Evolutionary conservation across 2,797 vertebrate species (phyloP).

Genomic region (Aldrovandia affinis): DNA sequence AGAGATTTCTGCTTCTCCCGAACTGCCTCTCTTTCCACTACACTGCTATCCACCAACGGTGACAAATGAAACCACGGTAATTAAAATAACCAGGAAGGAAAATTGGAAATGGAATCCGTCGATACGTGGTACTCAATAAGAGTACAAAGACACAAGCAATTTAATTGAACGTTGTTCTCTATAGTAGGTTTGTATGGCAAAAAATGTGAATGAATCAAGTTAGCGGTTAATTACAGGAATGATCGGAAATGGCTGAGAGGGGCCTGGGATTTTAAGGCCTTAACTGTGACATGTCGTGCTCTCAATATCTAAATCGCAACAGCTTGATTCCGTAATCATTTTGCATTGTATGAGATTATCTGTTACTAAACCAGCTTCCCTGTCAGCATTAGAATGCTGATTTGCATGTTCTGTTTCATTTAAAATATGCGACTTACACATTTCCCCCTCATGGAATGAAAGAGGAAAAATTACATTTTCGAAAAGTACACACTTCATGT

Average conservation of each 20-base stretch:
- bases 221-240: background rate
- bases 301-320: background rate
- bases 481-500: no score
- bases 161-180: constrained; percentile 1
- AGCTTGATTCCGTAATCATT: background rate
- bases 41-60: background rate
- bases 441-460: no score
- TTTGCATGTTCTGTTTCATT: background rate
- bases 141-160: background rate
- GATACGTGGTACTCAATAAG: background rate
- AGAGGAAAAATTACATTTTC: no score
- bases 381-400: background rate
- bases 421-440: background rate
- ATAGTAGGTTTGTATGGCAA: background rate
- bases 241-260: background rate
- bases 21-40: background rate
- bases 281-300: background rate
- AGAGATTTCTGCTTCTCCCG: background rate
- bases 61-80: constrained; percentile 7
- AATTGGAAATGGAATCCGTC: background rate
- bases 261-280: background rate
- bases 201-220: background rate
- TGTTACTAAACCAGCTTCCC: background rate
- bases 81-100: background rate
- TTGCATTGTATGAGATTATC: background rate